These are phyloP conservation scores for Tortricodes alternella DNA, from an alignment of 2,888 invertebrate species.

Conservation along the genomic window DNA sequence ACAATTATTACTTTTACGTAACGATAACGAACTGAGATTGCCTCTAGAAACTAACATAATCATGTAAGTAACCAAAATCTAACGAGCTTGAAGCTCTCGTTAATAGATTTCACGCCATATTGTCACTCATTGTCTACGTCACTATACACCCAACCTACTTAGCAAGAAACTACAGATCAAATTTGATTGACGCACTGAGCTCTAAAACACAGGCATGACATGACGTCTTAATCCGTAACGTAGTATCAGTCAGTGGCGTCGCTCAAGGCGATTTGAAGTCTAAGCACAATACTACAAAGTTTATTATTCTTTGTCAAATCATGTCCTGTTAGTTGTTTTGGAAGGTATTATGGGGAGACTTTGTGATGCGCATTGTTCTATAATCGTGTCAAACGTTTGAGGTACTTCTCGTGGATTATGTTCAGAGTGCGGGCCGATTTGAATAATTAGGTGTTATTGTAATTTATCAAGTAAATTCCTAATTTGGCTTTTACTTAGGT, in stretches of 20 bases:
- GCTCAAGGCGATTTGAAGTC: slow-evolving; percentile 46
- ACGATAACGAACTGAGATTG: not conserved
- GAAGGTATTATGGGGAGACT: slow-evolving; percentile 36
- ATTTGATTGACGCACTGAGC: slow-evolving; percentile 33
- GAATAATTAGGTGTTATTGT: slow-evolving; percentile 14
- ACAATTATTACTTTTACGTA: not conserved
- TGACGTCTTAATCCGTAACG: slow-evolving; percentile 45
- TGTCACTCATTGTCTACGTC: slow-evolving; percentile 56
- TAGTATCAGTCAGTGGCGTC: slow-evolving; percentile 42
- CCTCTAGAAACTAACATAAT: slow-evolving; percentile 5
- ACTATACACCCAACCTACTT: slow-evolving; percentile 43
- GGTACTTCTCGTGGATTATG: slow-evolving; percentile 55
- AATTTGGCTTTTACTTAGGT: not conserved
- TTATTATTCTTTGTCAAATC: slow-evolving; percentile 40
- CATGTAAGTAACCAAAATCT: slow-evolving; percentile 13
- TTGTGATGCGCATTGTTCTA: slow-evolving; percentile 56
- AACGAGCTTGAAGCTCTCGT: slow-evolving; percentile 17
- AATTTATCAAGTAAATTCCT: not conserved
- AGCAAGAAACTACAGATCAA: slow-evolving; percentile 40
- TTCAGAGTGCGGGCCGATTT: slow-evolving; percentile 26
- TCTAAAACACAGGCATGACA: slow-evolving; percentile 55
- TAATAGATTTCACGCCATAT: slow-evolving; percentile 57
- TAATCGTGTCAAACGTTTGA: slow-evolving; percentile 62
- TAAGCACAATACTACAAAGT: slow-evolving; percentile 40
- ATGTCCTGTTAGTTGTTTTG: slow-evolving; percentile 35